Conservation (phyloP, 2,888 invertebrate species). For the Drosophila mayaguana region DNA sequence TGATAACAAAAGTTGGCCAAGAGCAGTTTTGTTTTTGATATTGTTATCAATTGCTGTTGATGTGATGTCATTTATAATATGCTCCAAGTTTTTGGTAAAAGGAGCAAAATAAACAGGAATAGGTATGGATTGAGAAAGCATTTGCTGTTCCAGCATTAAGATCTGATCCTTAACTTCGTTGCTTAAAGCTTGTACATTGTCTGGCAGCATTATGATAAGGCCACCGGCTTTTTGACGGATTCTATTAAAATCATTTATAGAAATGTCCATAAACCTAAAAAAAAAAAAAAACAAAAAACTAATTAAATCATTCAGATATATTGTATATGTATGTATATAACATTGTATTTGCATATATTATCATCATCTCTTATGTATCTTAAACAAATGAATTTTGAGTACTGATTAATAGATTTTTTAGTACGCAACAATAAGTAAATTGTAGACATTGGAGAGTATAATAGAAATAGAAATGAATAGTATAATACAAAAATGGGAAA, state of each 20-base stretch:
- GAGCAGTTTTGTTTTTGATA: slow-evolving; percentile 88
- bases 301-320: not conserved
- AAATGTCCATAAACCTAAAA: slow-evolving; percentile 89
- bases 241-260: slow-evolving; percentile 91
- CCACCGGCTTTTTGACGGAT: slow-evolving; percentile 93
- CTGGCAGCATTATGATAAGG: slow-evolving; percentile 93
- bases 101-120: slow-evolving; percentile 95
- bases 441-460: no score
- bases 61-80: slow-evolving; percentile 91
- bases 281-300: not conserved
- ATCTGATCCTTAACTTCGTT: slow-evolving; percentile 91
- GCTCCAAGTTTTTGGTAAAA: slow-evolving; percentile 90
- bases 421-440: no score
- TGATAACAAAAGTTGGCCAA: slow-evolving; percentile 93
- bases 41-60: slow-evolving; percentile 66
- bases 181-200: slow-evolving; percentile 88
- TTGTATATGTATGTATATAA: no score
- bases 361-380: no score
- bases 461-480: no score
- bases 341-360: no score
- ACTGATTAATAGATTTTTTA: no score
- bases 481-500: no score
- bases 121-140: slow-evolving; percentile 91
- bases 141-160: slow-evolving; percentile 91
- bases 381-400: no score